Conservation (phyloP, 2,797 vertebrate genomes). For the Sternotherus odoratus region DNA sequence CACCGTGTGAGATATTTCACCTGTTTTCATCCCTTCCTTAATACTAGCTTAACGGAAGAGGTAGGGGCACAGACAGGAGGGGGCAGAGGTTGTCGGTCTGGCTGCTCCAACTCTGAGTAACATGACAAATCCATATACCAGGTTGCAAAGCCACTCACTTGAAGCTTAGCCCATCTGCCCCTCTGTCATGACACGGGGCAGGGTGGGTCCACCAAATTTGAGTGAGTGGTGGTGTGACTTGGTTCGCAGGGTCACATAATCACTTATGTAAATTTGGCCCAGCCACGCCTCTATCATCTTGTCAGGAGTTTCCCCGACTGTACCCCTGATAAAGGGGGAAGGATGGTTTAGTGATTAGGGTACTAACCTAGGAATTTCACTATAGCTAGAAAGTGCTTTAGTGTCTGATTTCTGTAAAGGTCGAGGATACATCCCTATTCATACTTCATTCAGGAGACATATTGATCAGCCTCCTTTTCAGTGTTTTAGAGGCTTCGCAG, state of each 20-base stretch:
- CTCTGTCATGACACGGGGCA: neutral
- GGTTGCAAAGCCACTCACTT: neutral
- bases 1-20: neutral
- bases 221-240: neutral
- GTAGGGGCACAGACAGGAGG: neutral
- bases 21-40: neutral
- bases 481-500: neutral
- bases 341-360: neutral
- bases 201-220: neutral
- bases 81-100: neutral
- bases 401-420: neutral
- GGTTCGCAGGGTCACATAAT: neutral
- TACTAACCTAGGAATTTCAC: neutral
- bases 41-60: neutral
- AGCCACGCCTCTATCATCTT: neutral
- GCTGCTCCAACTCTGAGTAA: neutral
- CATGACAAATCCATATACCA: neutral
- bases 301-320: neutral
- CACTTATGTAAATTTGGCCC: neutral
- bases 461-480: neutral
- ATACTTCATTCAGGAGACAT: neutral
- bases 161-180: neutral
- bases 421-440: accelerated
- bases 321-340: neutral
- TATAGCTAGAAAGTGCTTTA: neutral